Base-by-base conservation (phyloP, 2,797 vertebrate species). In the Siniperca undulata region DNA sequence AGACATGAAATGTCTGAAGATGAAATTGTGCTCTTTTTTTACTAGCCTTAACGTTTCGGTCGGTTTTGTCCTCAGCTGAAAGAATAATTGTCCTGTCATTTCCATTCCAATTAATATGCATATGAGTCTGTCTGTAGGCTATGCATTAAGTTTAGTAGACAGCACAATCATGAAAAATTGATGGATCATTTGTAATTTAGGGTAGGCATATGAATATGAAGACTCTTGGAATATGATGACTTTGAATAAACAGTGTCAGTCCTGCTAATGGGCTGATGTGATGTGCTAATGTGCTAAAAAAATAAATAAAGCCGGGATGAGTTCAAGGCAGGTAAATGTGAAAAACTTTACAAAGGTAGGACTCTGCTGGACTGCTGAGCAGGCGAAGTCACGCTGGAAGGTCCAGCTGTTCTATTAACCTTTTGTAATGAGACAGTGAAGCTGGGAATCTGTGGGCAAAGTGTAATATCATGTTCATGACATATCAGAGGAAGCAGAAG, bases 51-150 rank as follows among this genome's bases (percentile, higher is more conserved):
- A 70, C 22, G 2, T 84, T 86, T 80, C 44, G 76, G 38, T 20
- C 56, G n/a, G 53, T 83, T 87, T 87, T 83, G 82, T 90, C 74
- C 84, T 79, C 70, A 81, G 83, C 69, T 83, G 71, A 86, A 80
- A 90, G 87, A 94, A 88, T 92, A 93, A 93, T 93, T 91, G 87
- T 85, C 70, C 80, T 92, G 92, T 93, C 90, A 93, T 91, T 91
- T 90, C 70, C 64, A 77, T 71, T 83, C 84, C 81, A 89, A 94
- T 94, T 92, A 92, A 90, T 90, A 94, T 93, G 88, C 91, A 92
- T 78, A 88, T 74, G 82, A 90, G 86, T 88, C 81, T 88, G 90
- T 90, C 93, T 93, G 80, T 69, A 53, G 91, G 90, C 92, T 85
- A 89, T 91, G 86, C 85, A 70, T 93, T 86, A 81, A 77, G 81